These are phyloP conservation scores for Rhagium mordax DNA, from an alignment of 2,888 invertebrate genomes.

Conservation along the genomic window DNA sequence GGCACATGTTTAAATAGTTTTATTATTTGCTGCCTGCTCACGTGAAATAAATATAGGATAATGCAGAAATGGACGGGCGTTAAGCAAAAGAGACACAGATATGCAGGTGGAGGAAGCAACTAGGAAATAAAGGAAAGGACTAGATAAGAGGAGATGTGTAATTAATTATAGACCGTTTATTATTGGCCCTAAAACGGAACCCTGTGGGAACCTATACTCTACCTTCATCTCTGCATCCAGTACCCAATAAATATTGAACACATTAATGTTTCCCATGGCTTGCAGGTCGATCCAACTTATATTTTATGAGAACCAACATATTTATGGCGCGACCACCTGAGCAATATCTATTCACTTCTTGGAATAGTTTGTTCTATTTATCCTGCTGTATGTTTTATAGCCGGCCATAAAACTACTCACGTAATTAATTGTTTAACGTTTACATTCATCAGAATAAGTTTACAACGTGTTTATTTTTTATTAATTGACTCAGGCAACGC, in stretches of 20 bases:
- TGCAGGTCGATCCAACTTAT: too few species aligned
- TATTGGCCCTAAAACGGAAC: too few species aligned
- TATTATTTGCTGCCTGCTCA: background rate
- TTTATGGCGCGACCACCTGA: constrained; percentile 5
- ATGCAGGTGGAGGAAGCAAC: too few species aligned
- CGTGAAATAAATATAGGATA: background rate
- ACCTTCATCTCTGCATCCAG: too few species aligned
- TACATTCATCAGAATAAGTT: constrained; percentile 30
- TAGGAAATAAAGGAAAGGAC: too few species aligned
- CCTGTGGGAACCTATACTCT: too few species aligned
- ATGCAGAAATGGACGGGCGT: too few species aligned
- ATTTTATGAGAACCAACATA: constrained; percentile 19
- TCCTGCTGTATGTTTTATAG: constrained; percentile 25
- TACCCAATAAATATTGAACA: background rate
- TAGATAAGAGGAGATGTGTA: too few species aligned
- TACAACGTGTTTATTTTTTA: constrained; percentile 34
- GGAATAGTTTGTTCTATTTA: constrained; percentile 30
- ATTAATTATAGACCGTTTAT: too few species aligned
- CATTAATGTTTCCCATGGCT: background rate
- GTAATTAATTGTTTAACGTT: constrained; percentile 33
- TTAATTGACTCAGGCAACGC: too few species aligned
- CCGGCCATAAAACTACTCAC: constrained; percentile 32
- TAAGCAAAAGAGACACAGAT: too few species aligned
- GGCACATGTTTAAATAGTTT: background rate
- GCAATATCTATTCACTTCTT: constrained; percentile 5